A percentile compares a stretch with the other conserved stretches of the same genome.
Evolutionary conservation across 2,113 vertebrate genomes (phyloP).

Genomic region (Mungos mungo): DNA sequence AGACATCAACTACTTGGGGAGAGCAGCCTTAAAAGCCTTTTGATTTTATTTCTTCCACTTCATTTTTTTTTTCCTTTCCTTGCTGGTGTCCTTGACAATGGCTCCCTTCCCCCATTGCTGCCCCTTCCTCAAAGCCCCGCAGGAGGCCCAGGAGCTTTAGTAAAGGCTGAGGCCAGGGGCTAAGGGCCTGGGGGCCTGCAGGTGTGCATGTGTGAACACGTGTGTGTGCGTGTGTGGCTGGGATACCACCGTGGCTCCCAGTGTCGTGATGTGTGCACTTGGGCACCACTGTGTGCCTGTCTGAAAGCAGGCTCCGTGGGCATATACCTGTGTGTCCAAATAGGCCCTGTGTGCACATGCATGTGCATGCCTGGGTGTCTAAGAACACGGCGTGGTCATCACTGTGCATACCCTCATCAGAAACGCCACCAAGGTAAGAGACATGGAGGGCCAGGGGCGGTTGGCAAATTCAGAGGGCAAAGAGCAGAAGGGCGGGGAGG

Average conservation of each 20-base stretch:
- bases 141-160: background rate
- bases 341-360: background rate
- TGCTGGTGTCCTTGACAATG: constrained; percentile 77
- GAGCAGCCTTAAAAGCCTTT: constrained; percentile 82
- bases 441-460: accelerated
- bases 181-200: background rate
- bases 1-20: constrained; percentile 76
- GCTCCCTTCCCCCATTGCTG: constrained; percentile 55
- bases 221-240: background rate
- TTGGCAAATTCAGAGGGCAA: background rate
- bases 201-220: accelerated
- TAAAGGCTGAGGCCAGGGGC: background rate
- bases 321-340: background rate
- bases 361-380: background rate
- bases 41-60: constrained; percentile 79
- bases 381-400: background rate
- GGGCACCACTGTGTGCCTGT: background rate
- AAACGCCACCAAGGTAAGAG: background rate
- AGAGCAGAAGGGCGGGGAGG: background rate
- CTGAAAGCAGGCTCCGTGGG: background rate
- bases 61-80: constrained; percentile 55
- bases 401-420: background rate
- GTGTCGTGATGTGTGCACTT: background rate
- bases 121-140: constrained; percentile 14
- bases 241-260: background rate